Conservation (phyloP, 2,797 vertebrate species). For the Danio kyathit region DNA sequence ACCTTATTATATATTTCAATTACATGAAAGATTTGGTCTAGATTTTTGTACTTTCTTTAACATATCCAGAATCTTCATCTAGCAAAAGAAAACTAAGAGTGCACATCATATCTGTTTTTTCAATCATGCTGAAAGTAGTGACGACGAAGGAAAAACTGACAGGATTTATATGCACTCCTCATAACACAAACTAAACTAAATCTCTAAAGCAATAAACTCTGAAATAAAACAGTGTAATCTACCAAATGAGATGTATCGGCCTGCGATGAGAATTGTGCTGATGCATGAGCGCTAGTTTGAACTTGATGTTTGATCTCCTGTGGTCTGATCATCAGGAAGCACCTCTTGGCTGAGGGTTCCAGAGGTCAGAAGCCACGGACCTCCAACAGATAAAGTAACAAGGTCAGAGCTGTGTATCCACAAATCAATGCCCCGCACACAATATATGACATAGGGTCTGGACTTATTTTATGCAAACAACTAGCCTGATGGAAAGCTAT, state of each 20-base stretch:
- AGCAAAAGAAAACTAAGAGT: not conserved
- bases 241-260: constrained; percentile 77
- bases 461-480: constrained; percentile 36
- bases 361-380: constrained; percentile 67
- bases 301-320: constrained; percentile 52
- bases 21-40: not conserved
- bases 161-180: constrained; percentile 72
- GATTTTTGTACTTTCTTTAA: not conserved
- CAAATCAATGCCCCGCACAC: constrained; percentile 74
- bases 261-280: constrained; percentile 67
- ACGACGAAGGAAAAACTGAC: constrained; percentile 63
- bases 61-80: not conserved
- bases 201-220: constrained; percentile 74
- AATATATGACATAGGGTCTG: constrained; percentile 67
- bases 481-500: constrained; percentile 22
- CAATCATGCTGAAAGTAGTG: constrained; percentile 71
- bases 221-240: constrained; percentile 78
- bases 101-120: constrained; percentile 55
- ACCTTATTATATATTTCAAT: not conserved
- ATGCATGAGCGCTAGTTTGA: constrained; percentile 50
- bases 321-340: constrained; percentile 62
- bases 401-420: constrained; percentile 73
- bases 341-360: constrained; percentile 67
- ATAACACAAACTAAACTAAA: constrained; percentile 74
- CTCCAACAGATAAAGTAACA: constrained; percentile 74